phyloP scores from a whole-genome alignment of 2,888 invertebrate species.

The Pammene aurita region DNA sequence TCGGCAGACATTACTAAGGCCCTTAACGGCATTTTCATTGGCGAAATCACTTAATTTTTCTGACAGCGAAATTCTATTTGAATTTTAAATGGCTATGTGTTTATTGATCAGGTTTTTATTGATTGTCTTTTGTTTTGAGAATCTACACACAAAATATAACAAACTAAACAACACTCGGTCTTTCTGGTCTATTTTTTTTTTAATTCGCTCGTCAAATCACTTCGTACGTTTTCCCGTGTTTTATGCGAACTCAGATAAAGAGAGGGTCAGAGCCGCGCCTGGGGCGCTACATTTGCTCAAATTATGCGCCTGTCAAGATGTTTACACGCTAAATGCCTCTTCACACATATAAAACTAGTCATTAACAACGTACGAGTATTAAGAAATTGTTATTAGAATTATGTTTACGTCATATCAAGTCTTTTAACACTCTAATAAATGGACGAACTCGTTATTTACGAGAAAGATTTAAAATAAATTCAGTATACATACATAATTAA shows the following conservation, averaged over 20 bases:
- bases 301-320: neutral
- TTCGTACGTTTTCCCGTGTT: neutral
- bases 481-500: too few species aligned
- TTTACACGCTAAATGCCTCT: constrained; percentile 13
- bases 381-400: neutral
- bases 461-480: too few species aligned
- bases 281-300: neutral
- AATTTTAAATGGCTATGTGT: too few species aligned
- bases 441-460: too few species aligned
- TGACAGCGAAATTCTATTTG: too few species aligned
- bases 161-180: too few species aligned
- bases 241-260: neutral
- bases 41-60: neutral
- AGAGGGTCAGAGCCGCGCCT: constrained; percentile 8
- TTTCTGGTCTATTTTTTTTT: too few species aligned
- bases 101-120: too few species aligned
- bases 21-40: neutral
- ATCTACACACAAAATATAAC: too few species aligned
- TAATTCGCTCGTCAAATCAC: neutral
- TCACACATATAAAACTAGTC: neutral
- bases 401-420: too few species aligned
- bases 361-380: neutral
- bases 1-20: neutral
- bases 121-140: too few species aligned
- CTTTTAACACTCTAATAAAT: too few species aligned